phyloP scores from a whole-genome alignment of 2,888 invertebrate species.

The Sicus ferrugineus region DNA sequence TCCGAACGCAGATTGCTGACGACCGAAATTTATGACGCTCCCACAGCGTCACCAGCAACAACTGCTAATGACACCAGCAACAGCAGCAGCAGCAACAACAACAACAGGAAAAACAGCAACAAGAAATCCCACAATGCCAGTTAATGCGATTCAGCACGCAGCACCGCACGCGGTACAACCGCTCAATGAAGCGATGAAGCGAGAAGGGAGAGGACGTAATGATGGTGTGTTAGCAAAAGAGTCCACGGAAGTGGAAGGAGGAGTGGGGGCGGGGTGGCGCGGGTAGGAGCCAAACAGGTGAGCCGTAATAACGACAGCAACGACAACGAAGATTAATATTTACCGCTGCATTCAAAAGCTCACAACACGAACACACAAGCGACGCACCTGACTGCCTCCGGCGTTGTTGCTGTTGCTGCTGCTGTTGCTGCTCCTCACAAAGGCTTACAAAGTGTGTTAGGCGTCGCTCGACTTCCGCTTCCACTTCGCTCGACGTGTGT shows the following conservation, averaged over 20 bases:
- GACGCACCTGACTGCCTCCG: neutral
- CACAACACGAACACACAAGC: conserved; percentile 8
- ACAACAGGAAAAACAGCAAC: neutral
- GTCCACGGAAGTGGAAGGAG: no score
- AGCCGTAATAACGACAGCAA: no score
- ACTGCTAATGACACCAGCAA: neutral
- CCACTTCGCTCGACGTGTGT: conserved; percentile 22
- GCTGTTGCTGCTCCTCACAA: neutral
- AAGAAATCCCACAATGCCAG: neutral
- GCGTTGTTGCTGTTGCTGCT: neutral
- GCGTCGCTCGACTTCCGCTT: conserved; percentile 16
- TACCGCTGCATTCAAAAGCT: conserved; percentile 5
- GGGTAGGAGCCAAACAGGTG: no score
- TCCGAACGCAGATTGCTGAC: neutral
- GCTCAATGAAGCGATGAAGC: neutral
- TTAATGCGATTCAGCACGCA: neutral
- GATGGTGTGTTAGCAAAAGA: neutral
- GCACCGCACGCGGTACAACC: neutral
- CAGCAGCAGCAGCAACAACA: neutral
- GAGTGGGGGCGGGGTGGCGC: no score
- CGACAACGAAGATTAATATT: conserved; percentile 1
- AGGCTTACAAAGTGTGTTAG: conserved; percentile 7
- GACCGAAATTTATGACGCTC: neutral
- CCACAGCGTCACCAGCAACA: neutral
- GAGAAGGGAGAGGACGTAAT: neutral